A percentile compares a stretch with the other conserved stretches of the same genome.
These are phyloP conservation scores for Dysdera silvatica DNA, from an alignment of 1,140 invertebrate species.

Conservation along the genomic window DNA sequence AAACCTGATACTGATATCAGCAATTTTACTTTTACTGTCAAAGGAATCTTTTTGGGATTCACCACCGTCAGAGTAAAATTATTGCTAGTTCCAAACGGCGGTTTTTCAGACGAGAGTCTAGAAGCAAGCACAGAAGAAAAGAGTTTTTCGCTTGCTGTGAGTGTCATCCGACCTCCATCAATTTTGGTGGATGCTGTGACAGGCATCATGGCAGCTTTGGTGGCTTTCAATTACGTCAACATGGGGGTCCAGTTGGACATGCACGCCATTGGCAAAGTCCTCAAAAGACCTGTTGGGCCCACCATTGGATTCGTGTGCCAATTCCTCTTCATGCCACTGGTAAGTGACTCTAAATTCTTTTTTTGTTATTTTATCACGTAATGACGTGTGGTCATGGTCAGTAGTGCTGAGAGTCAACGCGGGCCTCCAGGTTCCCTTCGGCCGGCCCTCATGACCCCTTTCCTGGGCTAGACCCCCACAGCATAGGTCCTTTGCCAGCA, in stretches of 20 bases:
- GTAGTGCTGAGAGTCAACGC: too few species aligned
- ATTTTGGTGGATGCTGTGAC: slow-evolving; percentile 56
- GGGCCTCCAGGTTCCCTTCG: too few species aligned
- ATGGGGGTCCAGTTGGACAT: slow-evolving; percentile 85
- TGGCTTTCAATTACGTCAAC: slow-evolving; percentile 79
- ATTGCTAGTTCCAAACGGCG: background rate
- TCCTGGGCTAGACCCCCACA: too few species aligned
- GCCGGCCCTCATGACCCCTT: too few species aligned
- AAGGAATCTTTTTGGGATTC: slow-evolving; percentile 56
- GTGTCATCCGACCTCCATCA: slow-evolving; percentile 5
- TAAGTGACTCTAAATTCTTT: slow-evolving; percentile 46
- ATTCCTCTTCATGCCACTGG: slow-evolving; percentile 80
- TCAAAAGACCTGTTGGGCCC: slow-evolving; percentile 68
- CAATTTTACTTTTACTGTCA: slow-evolving; percentile 48
- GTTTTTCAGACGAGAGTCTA: background rate
- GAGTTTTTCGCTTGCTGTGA: background rate
- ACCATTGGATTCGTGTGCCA: slow-evolving; percentile 71
- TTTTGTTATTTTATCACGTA: background rate
- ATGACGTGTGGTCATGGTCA: background rate
- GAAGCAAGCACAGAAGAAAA: background rate
- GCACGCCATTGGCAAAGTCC: slow-evolving; percentile 56
- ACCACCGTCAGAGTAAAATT: slow-evolving; percentile 39
- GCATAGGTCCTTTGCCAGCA: too few species aligned
- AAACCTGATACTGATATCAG: slow-evolving; percentile 40
- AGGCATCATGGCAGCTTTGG: slow-evolving; percentile 63